phyloP scores from a whole-genome alignment of 2,113 vertebrate species.

The Vimba vimba region DNA sequence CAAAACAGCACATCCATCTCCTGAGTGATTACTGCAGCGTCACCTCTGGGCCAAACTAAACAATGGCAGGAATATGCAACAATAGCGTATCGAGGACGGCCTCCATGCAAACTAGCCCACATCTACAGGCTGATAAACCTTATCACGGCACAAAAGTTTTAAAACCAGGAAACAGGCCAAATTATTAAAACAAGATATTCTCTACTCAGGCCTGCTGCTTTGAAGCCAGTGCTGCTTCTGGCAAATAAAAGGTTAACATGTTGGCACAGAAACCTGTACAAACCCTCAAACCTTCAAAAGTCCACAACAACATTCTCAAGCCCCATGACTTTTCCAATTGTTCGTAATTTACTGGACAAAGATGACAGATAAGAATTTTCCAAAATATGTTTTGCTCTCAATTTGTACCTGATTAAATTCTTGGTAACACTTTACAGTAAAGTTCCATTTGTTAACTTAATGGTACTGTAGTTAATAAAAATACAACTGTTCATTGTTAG shows the following conservation, averaged over 20 bases:
- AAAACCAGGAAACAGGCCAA: constrained; percentile 49
- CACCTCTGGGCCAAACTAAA: constrained; percentile 55
- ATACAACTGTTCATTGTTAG: no score
- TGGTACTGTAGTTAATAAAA: no score
- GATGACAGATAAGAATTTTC: not conserved
- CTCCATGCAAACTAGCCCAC: constrained; percentile 27
- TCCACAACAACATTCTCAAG: not conserved
- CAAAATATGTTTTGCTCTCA: no score
- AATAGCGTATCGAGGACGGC: constrained; percentile 55
- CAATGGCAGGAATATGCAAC: constrained; percentile 63
- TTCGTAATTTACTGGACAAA: not conserved
- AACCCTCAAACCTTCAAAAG: not conserved
- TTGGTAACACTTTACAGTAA: no score
- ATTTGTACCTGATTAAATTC: no score
- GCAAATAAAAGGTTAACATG: constrained; percentile 29
- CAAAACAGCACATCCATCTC: constrained; percentile 53
- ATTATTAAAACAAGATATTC: constrained; percentile 55
- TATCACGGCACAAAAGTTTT: constrained; percentile 48
- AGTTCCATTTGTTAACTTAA: no score
- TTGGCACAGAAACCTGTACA: not conserved
- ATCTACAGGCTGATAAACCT: constrained; percentile 53
- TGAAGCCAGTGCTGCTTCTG: constrained; percentile 4
- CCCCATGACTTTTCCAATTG: not conserved
- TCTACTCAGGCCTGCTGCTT: not conserved
- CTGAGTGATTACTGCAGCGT: constrained; percentile 46